phyloP scores from a whole-genome alignment of 2,797 vertebrate species.

The Manis pentadactyla region DNA sequence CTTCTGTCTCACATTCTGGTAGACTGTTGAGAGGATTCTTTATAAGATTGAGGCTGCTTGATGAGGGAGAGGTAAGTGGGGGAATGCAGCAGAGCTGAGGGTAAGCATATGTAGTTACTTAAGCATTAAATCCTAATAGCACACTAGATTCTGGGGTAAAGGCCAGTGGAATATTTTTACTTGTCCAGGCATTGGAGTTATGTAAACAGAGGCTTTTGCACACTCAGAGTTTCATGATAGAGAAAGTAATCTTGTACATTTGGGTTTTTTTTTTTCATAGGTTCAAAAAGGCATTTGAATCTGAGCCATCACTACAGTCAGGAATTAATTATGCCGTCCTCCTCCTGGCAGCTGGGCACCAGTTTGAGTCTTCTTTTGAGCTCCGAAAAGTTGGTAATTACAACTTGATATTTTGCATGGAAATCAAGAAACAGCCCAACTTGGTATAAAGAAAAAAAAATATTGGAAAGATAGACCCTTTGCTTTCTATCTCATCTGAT shows the following conservation, averaged over 20 bases:
- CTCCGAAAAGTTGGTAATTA: constrained; percentile 98
- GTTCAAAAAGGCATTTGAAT: constrained; percentile 98
- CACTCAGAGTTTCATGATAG: constrained; percentile 75
- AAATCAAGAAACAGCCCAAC: constrained; percentile 63
- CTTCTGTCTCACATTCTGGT: not conserved
- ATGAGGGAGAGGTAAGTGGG: not conserved
- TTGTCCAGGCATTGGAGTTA: constrained; percentile 76
- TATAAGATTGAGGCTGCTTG: not conserved
- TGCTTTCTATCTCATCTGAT: constrained; percentile 22
- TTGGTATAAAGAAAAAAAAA: not conserved
- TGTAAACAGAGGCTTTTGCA: constrained; percentile 84
- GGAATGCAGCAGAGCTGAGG: not conserved
- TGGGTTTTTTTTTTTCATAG: constrained; percentile 85
- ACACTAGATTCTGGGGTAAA: constrained; percentile 76
- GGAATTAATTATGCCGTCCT: constrained; percentile 99
- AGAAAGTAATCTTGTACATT: constrained; percentile 82
- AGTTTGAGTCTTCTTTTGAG: constrained; percentile 98
- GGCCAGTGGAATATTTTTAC: constrained; percentile 81
- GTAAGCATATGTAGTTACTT: constrained; percentile 67
- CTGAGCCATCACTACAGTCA: constrained; percentile 97
- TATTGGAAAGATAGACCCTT: not conserved
- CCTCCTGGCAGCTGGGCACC: constrained; percentile 95
- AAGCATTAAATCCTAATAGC: constrained; percentile 80
- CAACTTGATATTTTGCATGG: constrained; percentile 73
- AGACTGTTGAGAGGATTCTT: not conserved